phyloP scores from a whole-genome alignment of 2,113 vertebrate genomes.

The Lonchura striata region DNA sequence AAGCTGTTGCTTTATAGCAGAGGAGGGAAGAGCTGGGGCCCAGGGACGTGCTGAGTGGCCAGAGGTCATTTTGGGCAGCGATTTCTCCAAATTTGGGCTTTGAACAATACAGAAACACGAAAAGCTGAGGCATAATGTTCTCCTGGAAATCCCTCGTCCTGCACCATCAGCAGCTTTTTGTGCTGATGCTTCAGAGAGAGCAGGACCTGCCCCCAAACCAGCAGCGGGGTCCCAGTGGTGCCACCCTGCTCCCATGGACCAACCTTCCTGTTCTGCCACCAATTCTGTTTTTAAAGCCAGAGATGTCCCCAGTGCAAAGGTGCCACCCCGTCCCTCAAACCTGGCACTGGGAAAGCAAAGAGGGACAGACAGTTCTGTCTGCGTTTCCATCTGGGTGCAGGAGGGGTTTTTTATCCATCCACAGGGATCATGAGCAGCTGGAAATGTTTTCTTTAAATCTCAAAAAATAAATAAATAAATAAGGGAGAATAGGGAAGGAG shows the following conservation, averaged over 20 bases:
- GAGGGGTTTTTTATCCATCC: neutral
- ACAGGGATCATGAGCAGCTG: neutral
- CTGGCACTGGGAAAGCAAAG: rapidly evolving
- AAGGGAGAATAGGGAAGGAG: neutral
- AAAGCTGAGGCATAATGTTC: neutral
- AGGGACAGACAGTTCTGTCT: neutral
- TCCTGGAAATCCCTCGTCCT: neutral
- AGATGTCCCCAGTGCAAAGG: neutral
- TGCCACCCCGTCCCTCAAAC: neutral
- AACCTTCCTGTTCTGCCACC: neutral
- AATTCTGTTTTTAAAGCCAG: neutral
- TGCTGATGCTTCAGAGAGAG: neutral
- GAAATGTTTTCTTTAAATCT: neutral
- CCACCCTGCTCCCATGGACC: neutral
- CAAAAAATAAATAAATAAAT: too few relatives aligned
- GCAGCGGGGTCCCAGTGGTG: rapidly evolving
- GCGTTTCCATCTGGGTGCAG: neutral
- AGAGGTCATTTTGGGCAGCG: neutral
- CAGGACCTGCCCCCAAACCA: neutral
- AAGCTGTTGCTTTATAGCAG: neutral
- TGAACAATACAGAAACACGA: neutral
- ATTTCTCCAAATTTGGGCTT: neutral
- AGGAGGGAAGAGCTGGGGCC: neutral
- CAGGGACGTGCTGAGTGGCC: neutral
- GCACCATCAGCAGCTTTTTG: constrained; percentile 16